Conservation (phyloP, 2,113 vertebrate genomes). For the Apaloderma vittatum region DNA sequence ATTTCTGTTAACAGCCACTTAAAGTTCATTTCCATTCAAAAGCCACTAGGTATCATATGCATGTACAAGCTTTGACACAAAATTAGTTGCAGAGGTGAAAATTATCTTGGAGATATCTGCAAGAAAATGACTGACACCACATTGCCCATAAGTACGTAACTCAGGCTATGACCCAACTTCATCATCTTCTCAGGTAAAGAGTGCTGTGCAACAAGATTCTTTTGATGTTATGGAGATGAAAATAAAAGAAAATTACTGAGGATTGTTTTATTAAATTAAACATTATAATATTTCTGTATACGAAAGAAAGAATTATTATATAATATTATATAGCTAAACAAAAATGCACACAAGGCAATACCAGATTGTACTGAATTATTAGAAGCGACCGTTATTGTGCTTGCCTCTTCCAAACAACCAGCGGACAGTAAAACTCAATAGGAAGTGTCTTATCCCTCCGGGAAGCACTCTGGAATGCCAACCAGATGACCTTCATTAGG, state of each 20-base stretch:
- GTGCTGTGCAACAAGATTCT: not conserved
- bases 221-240: not conserved
- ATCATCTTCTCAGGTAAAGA: not conserved
- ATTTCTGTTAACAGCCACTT: conserved; percentile 34
- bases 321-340: not conserved
- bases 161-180: not conserved
- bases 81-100: conserved; percentile 45
- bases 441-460: not conserved
- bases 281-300: not conserved
- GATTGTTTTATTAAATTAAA: not conserved
- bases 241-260: not conserved
- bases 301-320: not conserved
- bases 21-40: conserved; percentile 34
- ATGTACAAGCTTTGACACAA: conserved; percentile 3
- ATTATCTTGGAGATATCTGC: not conserved
- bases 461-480: not conserved
- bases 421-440: not conserved
- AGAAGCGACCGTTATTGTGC: not conserved
- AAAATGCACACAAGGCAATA: not conserved
- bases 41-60: not conserved
- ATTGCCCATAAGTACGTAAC: not conserved
- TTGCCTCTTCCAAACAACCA: not conserved
- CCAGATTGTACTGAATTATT: not conserved
- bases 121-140: not conserved
- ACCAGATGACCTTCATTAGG: not conserved